phyloP scores from a whole-genome alignment of 2,888 invertebrate species.

The Trissonchulus latispiculum region DNA sequence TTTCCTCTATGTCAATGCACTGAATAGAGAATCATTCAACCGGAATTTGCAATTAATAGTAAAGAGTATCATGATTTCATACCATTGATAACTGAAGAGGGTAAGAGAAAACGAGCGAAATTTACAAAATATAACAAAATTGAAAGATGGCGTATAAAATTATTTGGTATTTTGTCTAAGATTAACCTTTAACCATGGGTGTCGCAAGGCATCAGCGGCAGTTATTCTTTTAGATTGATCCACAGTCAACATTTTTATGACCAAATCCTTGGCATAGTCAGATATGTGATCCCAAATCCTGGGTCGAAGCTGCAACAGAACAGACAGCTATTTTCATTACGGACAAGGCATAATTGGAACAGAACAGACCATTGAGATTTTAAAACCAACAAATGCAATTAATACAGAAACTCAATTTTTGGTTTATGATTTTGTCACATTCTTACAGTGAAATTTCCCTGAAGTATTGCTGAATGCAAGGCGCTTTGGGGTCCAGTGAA shows the following conservation, averaged over 20 bases:
- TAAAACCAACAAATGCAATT: too few species aligned
- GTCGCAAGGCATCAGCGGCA: constrained; percentile 86
- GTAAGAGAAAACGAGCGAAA: constrained; percentile 10
- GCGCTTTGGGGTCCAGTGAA: constrained; percentile 88
- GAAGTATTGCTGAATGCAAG: constrained; percentile 70
- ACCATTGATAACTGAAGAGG: constrained; percentile 16
- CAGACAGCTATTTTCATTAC: too few species aligned
- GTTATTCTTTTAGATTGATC: constrained; percentile 85
- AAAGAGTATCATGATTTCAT: too few species aligned
- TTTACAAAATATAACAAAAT: constrained; percentile 18
- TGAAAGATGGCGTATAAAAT: not conserved
- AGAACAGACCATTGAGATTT: too few species aligned
- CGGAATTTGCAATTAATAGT: too few species aligned
- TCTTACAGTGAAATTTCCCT: constrained; percentile 46
- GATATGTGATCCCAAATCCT: constrained; percentile 85
- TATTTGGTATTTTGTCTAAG: constrained; percentile 8
- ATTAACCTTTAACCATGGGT: constrained; percentile 88
- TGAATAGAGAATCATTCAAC: too few species aligned
- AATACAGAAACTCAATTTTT: too few species aligned
- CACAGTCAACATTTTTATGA: constrained; percentile 79
- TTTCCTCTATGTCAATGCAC: too few species aligned
- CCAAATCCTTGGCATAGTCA: constrained; percentile 84
- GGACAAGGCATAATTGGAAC: too few species aligned
- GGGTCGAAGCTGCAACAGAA: constrained; percentile 68
- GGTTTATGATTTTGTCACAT: too few species aligned